phyloP scores from a whole-genome alignment of 2,113 vertebrate species.

The Melospiza melodia region DNA sequence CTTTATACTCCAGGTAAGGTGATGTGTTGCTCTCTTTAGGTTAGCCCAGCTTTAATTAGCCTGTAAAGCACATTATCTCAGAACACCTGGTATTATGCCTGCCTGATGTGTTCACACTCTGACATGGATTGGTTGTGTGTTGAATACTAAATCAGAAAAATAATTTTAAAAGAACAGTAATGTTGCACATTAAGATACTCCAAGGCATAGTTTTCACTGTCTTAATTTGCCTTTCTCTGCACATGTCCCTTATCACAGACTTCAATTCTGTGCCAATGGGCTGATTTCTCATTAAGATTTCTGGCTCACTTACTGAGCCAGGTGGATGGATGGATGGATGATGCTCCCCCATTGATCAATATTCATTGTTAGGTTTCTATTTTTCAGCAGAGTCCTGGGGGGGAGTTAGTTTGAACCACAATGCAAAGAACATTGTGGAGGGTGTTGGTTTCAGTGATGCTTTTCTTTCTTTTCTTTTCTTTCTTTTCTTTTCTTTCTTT shows the following conservation, averaged over 20 bases:
- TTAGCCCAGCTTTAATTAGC: background rate
- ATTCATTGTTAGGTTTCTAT: background rate
- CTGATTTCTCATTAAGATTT: background rate
- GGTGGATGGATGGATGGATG: background rate
- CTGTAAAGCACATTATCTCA: background rate
- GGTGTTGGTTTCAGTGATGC: background rate
- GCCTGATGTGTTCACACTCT: background rate
- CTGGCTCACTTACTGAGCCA: background rate
- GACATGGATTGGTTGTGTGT: background rate
- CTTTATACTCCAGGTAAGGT: conserved; percentile 89
- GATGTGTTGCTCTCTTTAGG: background rate
- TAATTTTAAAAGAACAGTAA: background rate
- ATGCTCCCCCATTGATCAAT: background rate
- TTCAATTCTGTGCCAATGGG: background rate
- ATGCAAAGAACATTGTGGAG: background rate
- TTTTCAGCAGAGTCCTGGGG: background rate
- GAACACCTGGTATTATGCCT: background rate
- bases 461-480: background rate
- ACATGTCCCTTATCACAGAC: background rate
- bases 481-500: too few species aligned
- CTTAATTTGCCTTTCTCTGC: background rate
- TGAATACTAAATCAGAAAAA: conserved; percentile 23
- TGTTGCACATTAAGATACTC: background rate
- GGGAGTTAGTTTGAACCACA: background rate
- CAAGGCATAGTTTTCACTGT: background rate